Evolutionary conservation across 2,797 vertebrate species (phyloP).

Genomic region (Sebastes nivosus): DNA sequence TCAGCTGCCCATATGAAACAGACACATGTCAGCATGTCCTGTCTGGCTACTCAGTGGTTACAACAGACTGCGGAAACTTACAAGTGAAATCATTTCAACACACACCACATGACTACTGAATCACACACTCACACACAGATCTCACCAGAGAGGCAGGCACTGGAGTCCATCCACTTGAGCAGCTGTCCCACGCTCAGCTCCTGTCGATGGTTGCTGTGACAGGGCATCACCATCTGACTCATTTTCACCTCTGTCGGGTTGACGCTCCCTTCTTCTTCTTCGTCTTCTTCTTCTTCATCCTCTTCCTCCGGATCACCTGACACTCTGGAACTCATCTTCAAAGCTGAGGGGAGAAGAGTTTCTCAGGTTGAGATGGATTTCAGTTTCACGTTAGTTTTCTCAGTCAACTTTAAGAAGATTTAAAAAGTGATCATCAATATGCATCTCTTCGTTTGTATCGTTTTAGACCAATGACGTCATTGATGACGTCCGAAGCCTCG

Average conservation of each 20-base stretch:
- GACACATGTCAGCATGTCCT: conserved; percentile 12
- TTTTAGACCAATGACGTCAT: too few relatives aligned
- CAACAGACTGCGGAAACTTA: not conserved
- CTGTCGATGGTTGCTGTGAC: conserved; percentile 89
- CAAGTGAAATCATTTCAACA: not conserved
- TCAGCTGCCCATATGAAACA: conserved; percentile 83
- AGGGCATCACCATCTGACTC: conserved; percentile 94
- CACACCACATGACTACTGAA: not conserved
- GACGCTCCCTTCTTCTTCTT: conserved; percentile 49
- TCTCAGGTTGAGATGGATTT: not conserved
- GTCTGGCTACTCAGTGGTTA: not conserved
- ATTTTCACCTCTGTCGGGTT: conserved; percentile 92
- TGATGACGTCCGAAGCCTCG: too few relatives aligned
- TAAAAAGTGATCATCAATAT: not conserved
- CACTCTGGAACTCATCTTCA: conserved; percentile 41
- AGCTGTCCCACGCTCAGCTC: conserved; percentile 92
- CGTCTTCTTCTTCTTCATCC: conserved; percentile 44
- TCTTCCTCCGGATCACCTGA: not conserved
- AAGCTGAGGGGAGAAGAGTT: conserved; percentile 6
- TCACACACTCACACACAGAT: not conserved
- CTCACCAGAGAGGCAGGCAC: conserved; percentile 92
- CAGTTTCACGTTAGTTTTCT: too few relatives aligned
- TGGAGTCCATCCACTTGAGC: conserved; percentile 96
- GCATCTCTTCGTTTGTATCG: not conserved
- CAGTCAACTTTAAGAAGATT: not conserved